A percentile compares a stretch with the other conserved stretches of the same genome.
Conservation (phyloP, 2,797 vertebrate species). For the Eupleurogrammus muticus region DNA sequence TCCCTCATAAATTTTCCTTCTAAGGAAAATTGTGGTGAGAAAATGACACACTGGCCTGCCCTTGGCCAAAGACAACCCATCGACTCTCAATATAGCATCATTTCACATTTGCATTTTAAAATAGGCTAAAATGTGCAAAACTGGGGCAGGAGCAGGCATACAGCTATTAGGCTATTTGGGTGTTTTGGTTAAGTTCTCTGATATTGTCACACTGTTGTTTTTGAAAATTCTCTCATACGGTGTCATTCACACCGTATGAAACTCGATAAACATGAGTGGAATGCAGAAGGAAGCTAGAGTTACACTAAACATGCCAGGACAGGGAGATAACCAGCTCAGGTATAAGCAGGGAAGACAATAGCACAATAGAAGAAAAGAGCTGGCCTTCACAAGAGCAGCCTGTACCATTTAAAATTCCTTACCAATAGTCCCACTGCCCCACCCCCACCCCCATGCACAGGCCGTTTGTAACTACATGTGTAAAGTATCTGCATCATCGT, state of each 20-base stretch:
- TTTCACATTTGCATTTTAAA: constrained; percentile 27
- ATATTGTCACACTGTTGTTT: neutral
- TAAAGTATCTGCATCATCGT: neutral
- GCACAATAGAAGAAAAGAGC: constrained; percentile 5
- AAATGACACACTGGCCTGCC: neutral
- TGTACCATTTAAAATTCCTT: constrained; percentile 44
- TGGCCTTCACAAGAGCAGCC: constrained; percentile 1
- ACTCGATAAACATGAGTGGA: constrained; percentile 19
- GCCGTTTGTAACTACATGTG: neutral
- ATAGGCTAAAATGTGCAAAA: constrained; percentile 23
- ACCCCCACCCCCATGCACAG: neutral
- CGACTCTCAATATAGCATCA: constrained; percentile 1
- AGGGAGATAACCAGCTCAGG: constrained; percentile 37
- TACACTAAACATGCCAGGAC: constrained; percentile 43
- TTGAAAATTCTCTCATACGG: neutral
- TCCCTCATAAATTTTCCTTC: too few species aligned
- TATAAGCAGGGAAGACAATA: constrained; percentile 28
- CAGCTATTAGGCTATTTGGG: neutral
- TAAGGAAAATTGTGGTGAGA: neutral
- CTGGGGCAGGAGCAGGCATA: constrained; percentile 5
- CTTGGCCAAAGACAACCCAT: neutral
- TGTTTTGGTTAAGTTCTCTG: neutral
- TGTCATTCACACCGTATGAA: constrained; percentile 1
- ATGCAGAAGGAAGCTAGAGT: constrained; percentile 14
- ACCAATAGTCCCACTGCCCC: neutral